Percentiles rank a stretch among this genome's conserved stretches.
Evolutionary conservation across 2,113 vertebrate species (phyloP).

Genomic region (Indri indri): DNA sequence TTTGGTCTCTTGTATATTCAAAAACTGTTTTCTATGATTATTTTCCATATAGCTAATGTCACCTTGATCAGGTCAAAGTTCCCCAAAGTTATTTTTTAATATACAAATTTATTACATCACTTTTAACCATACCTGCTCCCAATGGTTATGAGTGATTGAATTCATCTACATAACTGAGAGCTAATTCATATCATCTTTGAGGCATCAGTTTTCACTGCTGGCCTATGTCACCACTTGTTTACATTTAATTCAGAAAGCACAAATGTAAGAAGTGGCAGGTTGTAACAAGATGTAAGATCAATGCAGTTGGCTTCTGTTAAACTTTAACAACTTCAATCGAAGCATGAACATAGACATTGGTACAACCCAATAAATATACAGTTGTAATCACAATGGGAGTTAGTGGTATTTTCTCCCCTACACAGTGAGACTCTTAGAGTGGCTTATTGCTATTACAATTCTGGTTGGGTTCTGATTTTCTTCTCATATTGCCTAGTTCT

Average conservation of each 20-base stretch:
- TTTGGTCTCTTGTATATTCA: not conserved
- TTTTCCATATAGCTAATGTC: conserved; percentile 44
- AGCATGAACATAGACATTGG: fast-evolving
- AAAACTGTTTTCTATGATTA: conserved; percentile 29
- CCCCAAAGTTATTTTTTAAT: conserved; percentile 8
- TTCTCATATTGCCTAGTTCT: not conserved
- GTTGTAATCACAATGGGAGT: not conserved
- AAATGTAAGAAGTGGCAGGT: not conserved
- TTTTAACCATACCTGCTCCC: conserved; percentile 2
- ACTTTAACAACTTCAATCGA: not conserved
- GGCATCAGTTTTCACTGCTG: not conserved
- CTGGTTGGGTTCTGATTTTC: not conserved
- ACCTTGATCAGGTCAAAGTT: conserved; percentile 42
- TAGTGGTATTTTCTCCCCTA: not conserved
- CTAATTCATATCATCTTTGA: not conserved
- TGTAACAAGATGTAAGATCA: conserved; percentile 5
- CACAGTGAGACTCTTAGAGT: not conserved
- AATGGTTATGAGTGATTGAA: not conserved
- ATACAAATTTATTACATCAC: not conserved
- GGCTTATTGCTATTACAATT: not conserved
- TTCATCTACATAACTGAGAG: not conserved
- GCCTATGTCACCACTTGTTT: not conserved
- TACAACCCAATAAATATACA: not conserved
- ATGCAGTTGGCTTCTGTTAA: not conserved
- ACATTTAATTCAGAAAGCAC: not conserved